Percentiles rank a stretch among this genome's conserved stretches.
phyloP scores from a whole-genome alignment of 2,113 vertebrate species.

The Campylorhamphus procurvoides region DNA sequence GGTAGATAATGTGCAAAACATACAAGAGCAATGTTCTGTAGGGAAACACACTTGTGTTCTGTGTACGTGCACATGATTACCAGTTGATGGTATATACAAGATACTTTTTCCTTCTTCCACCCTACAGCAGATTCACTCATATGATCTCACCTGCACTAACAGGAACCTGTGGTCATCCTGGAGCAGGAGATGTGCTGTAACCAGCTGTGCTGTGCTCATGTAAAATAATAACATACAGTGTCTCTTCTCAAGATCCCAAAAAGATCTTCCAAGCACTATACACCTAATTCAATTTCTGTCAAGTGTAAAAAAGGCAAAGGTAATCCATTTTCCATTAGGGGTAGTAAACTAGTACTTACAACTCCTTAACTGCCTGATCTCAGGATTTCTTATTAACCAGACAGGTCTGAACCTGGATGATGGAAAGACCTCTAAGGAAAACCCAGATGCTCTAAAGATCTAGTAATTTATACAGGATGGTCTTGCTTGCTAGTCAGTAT shows the following conservation, averaged over 20 bases:
- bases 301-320: background rate
- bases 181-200: background rate
- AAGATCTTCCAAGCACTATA: background rate
- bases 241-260: background rate
- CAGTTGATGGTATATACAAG: no score
- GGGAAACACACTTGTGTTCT: background rate
- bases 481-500: background rate
- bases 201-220: background rate
- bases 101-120: background rate
- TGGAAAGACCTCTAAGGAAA: background rate
- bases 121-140: background rate
- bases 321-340: conserved; percentile 5
- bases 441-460: background rate
- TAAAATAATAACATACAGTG: background rate
- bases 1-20: background rate
- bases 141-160: background rate
- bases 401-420: background rate
- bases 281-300: background rate
- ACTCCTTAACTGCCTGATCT: background rate
- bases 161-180: background rate
- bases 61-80: rapidly evolving
- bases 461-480: background rate
- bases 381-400: background rate
- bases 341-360: background rate
- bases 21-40: background rate